Percentiles rank a stretch among this genome's conserved stretches.
phyloP scores from a whole-genome alignment of 37 sponge, comb jelly and placozoan genomes.

The Agelas oroides region DNA sequence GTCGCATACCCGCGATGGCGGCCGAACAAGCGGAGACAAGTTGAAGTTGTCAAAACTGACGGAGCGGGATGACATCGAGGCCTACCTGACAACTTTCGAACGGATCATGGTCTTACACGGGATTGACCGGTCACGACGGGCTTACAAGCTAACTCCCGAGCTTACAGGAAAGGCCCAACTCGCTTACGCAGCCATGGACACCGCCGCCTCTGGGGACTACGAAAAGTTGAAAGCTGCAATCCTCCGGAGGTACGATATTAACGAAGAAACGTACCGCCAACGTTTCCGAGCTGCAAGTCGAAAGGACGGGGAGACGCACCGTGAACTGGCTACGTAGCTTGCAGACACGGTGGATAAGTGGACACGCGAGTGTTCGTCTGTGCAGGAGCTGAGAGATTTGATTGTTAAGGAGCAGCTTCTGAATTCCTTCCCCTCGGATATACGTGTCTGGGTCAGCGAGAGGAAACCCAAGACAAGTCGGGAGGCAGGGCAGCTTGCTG shows the following conservation, averaged over 20 bases:
- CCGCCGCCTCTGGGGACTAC: constrained; percentile 22
- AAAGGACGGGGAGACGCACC: constrained; percentile 41
- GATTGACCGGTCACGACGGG: constrained; percentile 1
- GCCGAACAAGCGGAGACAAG: not conserved
- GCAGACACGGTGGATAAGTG: constrained; percentile 27
- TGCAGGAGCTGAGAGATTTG: constrained; percentile 27
- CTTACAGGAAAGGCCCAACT: constrained; percentile 42
- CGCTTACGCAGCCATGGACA: constrained; percentile 41
- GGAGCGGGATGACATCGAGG: constrained; percentile 40
- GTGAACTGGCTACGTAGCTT: constrained; percentile 32
- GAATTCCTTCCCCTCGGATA: constrained; percentile 18
- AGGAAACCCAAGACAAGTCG: constrained; percentile 27
- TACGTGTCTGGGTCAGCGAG: constrained; percentile 33
- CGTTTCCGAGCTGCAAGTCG: constrained; percentile 8
- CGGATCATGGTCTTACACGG: constrained; percentile 23
- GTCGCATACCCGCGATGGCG: too few relatives aligned
- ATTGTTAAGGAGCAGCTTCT: constrained; percentile 47
- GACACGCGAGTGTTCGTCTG: constrained; percentile 16
- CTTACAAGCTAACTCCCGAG: constrained; percentile 17
- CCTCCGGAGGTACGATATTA: constrained; percentile 30
- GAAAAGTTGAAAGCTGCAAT: constrained; percentile 42
- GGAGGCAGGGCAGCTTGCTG: constrained; percentile 32
- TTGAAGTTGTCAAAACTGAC: constrained; percentile 25
- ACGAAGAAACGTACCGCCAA: constrained; percentile 43
- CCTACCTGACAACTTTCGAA: constrained; percentile 43